A percentile compares a stretch with the other conserved stretches of the same genome.
Conservation (phyloP, 2,113 vertebrate genomes). For the Silurus asotus region DNA sequence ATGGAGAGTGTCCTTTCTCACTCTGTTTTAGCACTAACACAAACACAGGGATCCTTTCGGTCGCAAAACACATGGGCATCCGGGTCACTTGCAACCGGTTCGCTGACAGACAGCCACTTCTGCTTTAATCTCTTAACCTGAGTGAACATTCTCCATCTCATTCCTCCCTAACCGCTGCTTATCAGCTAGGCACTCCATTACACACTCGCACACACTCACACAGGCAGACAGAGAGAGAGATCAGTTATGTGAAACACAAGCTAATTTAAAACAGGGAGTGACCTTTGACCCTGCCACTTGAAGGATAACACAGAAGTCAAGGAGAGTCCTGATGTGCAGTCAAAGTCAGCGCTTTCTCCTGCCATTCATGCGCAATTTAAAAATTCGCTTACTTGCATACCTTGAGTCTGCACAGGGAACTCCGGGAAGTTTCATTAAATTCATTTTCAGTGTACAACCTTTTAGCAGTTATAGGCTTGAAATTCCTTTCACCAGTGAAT, state of each 20-base stretch:
- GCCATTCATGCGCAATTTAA: slow-evolving; percentile 86
- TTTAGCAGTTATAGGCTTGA: slow-evolving; percentile 98
- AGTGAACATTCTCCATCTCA: slow-evolving; percentile 35
- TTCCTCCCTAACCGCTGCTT: slow-evolving; percentile 16
- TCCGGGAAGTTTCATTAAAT: slow-evolving; percentile 98
- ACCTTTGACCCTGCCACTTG: slow-evolving; percentile 82
- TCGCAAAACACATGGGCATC: slow-evolving; percentile 15
- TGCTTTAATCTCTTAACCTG: slow-evolving; percentile 44
- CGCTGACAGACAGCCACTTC: slow-evolving; percentile 32
- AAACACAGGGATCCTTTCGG: slow-evolving; percentile 28
- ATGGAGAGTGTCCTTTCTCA: slow-evolving; percentile 17
- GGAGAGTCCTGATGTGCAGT: slow-evolving; percentile 84
- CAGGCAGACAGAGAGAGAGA: slow-evolving; percentile 57
- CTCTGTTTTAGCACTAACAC: slow-evolving; percentile 11
- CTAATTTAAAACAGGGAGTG: slow-evolving; percentile 77
- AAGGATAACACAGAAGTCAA: slow-evolving; percentile 87
- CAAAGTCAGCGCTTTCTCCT: slow-evolving; percentile 84
- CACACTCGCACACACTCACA: background rate
- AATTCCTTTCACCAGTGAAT: slow-evolving; percentile 98
- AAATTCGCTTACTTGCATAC: slow-evolving; percentile 95
- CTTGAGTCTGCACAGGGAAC: slow-evolving; percentile 87
- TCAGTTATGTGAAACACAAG: slow-evolving; percentile 72
- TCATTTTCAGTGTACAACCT: slow-evolving; percentile 98
- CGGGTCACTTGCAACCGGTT: slow-evolving; percentile 19
- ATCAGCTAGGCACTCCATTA: slow-evolving; percentile 18